Evolutionary conservation across 2,797 vertebrate genomes (phyloP), one percentile per base, ranked within the genome.

Genomic region (Oreonectes daqikongensis): DNA sequence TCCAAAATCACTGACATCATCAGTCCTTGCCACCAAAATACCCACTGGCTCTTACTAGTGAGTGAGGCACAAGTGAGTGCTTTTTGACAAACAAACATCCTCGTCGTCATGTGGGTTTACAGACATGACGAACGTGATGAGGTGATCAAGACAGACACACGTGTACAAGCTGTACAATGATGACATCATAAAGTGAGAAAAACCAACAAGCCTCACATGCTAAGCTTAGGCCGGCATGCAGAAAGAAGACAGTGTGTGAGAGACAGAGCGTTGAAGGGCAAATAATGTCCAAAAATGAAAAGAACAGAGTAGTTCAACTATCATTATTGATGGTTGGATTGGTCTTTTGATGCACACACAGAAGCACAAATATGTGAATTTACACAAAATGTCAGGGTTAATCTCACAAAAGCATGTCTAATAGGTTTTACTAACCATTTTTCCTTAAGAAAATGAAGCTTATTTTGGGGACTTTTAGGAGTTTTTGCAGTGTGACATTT

Each of bases 221-320:
- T 26, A 70, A 57, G 68, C 79, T 69, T 87, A 86, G 87, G 70
- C 68, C 50, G 85, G 81, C 90, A 93, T 93, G 92, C 91, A 86
- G 86, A 81, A 75, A 82, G 61, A 84, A 82, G 69, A 81, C 81
- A 79, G 69, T 50, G 61, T 72, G 46, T 81, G 57, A 69, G 84
- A 85, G 82, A 85, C 82, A 85, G 82, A 80, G 86, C 72, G 75
- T 69, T 80, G 42, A 77, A 79, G 65, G 61, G 82, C 24, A 85
- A 87, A 87, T 74, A 61, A 79, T 65, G 55, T 79, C 80, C 44
- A n/a, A 61, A 59, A 68, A 61, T 30, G 0, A 22, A 40, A 46
- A 10, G 46, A 46, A 64, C 11, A 40, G 38, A 65, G 2, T 30
- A 20, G 7, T 65, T 74, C 12, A 40, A 26, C 17, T 28, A 30